Evolutionary conservation across 2,113 vertebrate species (phyloP), one percentile per base, ranked within the genome.

Genomic region (Xiphorhynchus elegans): DNA sequence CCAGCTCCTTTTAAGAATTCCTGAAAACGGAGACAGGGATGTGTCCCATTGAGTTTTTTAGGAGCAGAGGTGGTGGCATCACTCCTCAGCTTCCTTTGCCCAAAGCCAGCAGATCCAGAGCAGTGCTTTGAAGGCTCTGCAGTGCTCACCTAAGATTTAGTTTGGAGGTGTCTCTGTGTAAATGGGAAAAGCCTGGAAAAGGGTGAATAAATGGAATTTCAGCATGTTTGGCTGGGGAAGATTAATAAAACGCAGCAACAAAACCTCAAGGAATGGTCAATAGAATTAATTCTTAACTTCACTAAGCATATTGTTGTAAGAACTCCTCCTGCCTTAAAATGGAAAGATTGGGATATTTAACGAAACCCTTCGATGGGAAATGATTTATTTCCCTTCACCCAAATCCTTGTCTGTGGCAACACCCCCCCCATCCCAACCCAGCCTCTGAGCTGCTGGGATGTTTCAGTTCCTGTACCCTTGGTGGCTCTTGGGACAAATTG

Each of bases 401-500:
- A 56, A 75, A 68, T 6, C 28, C 37, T 24, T 33, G n/a, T 6
- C 56, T 31, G 18, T 8, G 84, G 37, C 63, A 62, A 19, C 15
- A 13, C 17, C 58, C 62, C 15, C 14, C 15, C 58, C 62, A 16
- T 11, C 49, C 63, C 33, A 72, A 7, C 44, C 39, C 52, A 25
- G 13, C 18, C 68, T 58, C 15, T 25, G 52, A 37, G 52, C 52
- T 60, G 40, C 3, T 35, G 39, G 9, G 21, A 60, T 19, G 60
- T 37, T 87, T n/a, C 29, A 47, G 25, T 40, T 47, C 76, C 59
- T 60, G 16, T 17, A 59, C 66, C 66, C 59, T n/a, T n/a, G 74
- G 44, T 72, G 60, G 33, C 69, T 91, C 50, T 85, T 49, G 15
- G 75, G 80, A 53, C 53, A 86, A 97, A 95, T 83, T 95, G 92